Base-by-base conservation (phyloP, 2,888 invertebrate genomes). In the Crepidodera aurea region DNA sequence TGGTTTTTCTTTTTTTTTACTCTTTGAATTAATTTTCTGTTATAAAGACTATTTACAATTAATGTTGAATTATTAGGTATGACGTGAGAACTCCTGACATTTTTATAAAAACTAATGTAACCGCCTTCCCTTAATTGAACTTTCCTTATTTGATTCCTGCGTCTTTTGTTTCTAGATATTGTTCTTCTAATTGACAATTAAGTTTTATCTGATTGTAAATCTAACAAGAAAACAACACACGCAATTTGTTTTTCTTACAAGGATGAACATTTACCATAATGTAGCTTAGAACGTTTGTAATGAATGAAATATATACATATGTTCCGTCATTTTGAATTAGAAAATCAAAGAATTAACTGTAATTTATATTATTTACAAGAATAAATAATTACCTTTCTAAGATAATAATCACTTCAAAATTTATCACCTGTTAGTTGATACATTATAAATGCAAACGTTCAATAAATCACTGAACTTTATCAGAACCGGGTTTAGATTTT, bases 371-470 rank as follows among this genome's bases (percentile, higher is more conserved):
- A 32, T 51, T 37, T 51, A 37, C 37, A 37, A 51, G 19, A 22
- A 37, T 37, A 19, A 51, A 51, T 51, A 51, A 51, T 51, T 34
- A 34, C 37, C 51, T 19, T 37, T 51, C 51, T 51, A 29, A 51
- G 51, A 51, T 34, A 51, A 51, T 51, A 51, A 51, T 51, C 37
- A 29, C 37, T 22, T 27, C 19, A 16, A 48, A 7, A 51, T 51
- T 51, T 51, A 51, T 51, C 51, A 51, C 51, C 37, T 51, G 51
- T 22, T 51, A 37, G 34, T 34, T 37, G 18, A 22, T 51, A 51
- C 19, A 51, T 51, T 34, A 51, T 32, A 51, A 50, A 51, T 51
- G 51, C 37, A 51, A 51, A 51, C 22, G 50, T 51, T 51, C n/a
- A 37, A 51, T 51, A 51, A 51, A 51, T 51, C 32, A 34, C 22